Evolutionary conservation across 2,797 vertebrate genomes (phyloP), one percentile per base, ranked within the genome.

Genomic region (Enteromius paludinosus): DNA sequence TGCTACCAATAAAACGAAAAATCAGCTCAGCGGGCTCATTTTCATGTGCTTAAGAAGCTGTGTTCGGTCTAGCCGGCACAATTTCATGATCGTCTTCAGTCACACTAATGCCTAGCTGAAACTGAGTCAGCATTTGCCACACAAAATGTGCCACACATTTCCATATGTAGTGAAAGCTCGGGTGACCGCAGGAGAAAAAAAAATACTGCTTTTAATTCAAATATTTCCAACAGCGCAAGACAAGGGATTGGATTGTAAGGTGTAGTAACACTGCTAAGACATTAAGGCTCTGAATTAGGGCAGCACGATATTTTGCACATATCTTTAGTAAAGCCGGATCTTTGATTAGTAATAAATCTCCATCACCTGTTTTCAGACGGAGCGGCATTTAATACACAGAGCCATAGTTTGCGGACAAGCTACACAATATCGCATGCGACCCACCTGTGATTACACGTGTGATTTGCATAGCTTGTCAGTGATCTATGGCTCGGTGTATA

Each of bases 41-140:
- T 71, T 23, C 33, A 52, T 70, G 35, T 45, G 56, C 54, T 14
- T 62, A 72, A 81, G 35, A 74, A 45, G 47, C 79, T 23, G 71
- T 76, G 64, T 72, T 78, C 56, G 75, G 64, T 56, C 38, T 62
- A 49, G 84, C 35, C 41, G 47, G 33, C 49, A 56, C 23, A 18
- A 61, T 79, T 72, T 72, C 4, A 11, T 33, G 66, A 70, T 7
- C 10, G 5, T 69, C 25, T 47, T 81, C 65, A 81, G 64, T 47
- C 73, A 72, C 66, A 45, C 65, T 68, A 62, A 79, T 78, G 17
- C 72, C 10, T 25, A 10, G 18, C 65, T 62, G 70, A 54, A 25
- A 76, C 28, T 4, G 64, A 86, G 66, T 83, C 47, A 84, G 73
- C 73, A 30, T 68, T 77, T 52, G 79, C 47, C 4, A 61, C n/a